Evolutionary conservation across 2,113 vertebrate genomes (phyloP), one percentile per base, ranked within the genome.

Genomic region (Gopherus flavomarginatus): DNA sequence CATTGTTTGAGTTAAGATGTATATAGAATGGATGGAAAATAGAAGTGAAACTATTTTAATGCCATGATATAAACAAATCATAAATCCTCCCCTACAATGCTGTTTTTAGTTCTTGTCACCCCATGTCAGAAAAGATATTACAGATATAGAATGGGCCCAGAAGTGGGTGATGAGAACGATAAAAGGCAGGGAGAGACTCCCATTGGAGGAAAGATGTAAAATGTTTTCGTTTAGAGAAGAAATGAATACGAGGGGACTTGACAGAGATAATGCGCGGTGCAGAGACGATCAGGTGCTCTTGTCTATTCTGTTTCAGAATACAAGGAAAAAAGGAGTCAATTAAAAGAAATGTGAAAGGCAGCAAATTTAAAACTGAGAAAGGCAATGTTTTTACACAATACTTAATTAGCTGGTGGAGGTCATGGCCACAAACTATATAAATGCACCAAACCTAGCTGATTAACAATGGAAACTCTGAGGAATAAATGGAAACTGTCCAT

Each of bases 21-120:
- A 85, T n/a, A 12, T 16, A 86, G 91, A 93, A 50, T 4, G 8
- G 44, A 84, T 31, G 42, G 54, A 87, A 93, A 95, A 24, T 1
- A 89, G 38, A 92, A 92, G 85, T 7, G 78, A 93, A 88, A 86
- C 47, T 89, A 59, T 84, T 93, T 8, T 16, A 89, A 78, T 78
- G 75, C 38, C 65, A 78, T 47, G 38, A 78, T 78, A 78, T 78
- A 47, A 75, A 24, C 69, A 90, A 90, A 85, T 38, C 19, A 72
- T 4, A 49, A 11, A 3, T 44, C 75, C 72, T 94, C 83, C 75
- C 26, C 72, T 62, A 2, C 1, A 77, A 9, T 85, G 87, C 17
- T 80, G 13, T 0, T 5, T 79, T 90, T 91, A 87, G 16, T 81
- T 89, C 49, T 95, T 86, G 89, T 31, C 44, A 83, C 52, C 44